Percentiles rank a stretch among this genome's conserved stretches.
These are phyloP conservation scores for Ammodytes marinus DNA, from an alignment of 2,113 vertebrate species.

Conservation along the genomic window DNA sequence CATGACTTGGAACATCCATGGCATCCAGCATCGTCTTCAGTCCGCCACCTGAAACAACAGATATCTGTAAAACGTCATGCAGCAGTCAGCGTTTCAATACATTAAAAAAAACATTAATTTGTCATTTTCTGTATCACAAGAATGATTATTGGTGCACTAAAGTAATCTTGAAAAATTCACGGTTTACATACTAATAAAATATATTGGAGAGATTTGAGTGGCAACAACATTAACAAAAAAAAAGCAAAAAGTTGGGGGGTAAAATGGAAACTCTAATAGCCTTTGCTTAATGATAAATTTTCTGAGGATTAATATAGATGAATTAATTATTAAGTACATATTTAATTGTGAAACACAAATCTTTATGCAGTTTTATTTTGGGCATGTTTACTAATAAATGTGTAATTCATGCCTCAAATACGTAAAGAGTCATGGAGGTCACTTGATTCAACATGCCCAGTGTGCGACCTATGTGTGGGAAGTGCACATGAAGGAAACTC, in stretches of 20 bases:
- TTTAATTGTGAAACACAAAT: not conserved
- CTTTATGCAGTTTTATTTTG: not conserved
- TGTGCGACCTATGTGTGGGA: conserved; percentile 30
- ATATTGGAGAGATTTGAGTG: not conserved
- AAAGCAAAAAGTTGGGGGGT: not conserved
- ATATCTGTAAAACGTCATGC: conserved; percentile 70
- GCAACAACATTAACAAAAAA: not conserved
- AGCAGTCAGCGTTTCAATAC: conserved; percentile 20
- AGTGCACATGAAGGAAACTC: conserved; percentile 46
- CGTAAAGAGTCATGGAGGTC: not conserved
- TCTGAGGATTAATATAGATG: not conserved
- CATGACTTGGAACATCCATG: conserved; percentile 98
- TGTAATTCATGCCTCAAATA: not conserved
- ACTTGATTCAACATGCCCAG: conserved; percentile 9
- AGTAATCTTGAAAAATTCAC: not conserved
- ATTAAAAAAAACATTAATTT: not conserved
- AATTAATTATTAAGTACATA: not conserved
- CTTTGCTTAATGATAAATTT: not conserved
- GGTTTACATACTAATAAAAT: not conserved
- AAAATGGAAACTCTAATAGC: not conserved
- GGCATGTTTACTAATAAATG: not conserved
- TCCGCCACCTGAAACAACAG: conserved; percentile 87
- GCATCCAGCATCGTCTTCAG: conserved; percentile 97
- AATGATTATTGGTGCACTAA: conserved; percentile 1
- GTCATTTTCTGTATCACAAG: not conserved